Conservation (phyloP, 1,140 invertebrate species). For the Olivierus martensii region DNA sequence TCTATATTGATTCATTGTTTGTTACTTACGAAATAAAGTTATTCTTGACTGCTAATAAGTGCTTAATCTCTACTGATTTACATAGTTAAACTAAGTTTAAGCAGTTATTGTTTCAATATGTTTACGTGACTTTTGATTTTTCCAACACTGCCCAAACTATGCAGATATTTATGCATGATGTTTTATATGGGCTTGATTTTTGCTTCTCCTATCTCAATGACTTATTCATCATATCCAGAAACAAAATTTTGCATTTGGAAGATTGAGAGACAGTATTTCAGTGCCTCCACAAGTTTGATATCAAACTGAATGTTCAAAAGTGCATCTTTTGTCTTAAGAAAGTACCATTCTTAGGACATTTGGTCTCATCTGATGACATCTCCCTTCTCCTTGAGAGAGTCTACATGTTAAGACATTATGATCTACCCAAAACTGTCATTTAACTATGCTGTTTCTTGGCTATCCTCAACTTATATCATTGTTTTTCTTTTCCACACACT, state of each 20-base stretch:
- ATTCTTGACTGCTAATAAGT: no score
- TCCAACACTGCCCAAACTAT: conserved; percentile 10
- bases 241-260: conserved; percentile 24
- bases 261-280: conserved; percentile 28
- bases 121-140: conserved; percentile 14
- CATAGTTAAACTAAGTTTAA: no score
- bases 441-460: conserved; percentile 27
- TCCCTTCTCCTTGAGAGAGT: conserved; percentile 1
- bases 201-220: no score
- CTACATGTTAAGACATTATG: conserved; percentile 4
- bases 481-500: conserved; percentile 1
- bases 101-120: no score
- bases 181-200: background rate
- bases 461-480: conserved; percentile 29
- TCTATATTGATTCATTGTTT: no score
- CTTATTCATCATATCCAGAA: conserved; percentile 32
- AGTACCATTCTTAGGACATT: conserved; percentile 6
- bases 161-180: conserved; percentile 3
- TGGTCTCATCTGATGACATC: conserved; percentile 3
- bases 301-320: conserved; percentile 24
- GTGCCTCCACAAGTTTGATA: conserved; percentile 20
- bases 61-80: no score
- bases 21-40: no score
- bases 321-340: conserved; percentile 4
- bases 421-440: conserved; percentile 23